These are phyloP conservation scores for Sphenopsis melanotis DNA, from an alignment of 2,797 vertebrate species.

Conservation along the genomic window DNA sequence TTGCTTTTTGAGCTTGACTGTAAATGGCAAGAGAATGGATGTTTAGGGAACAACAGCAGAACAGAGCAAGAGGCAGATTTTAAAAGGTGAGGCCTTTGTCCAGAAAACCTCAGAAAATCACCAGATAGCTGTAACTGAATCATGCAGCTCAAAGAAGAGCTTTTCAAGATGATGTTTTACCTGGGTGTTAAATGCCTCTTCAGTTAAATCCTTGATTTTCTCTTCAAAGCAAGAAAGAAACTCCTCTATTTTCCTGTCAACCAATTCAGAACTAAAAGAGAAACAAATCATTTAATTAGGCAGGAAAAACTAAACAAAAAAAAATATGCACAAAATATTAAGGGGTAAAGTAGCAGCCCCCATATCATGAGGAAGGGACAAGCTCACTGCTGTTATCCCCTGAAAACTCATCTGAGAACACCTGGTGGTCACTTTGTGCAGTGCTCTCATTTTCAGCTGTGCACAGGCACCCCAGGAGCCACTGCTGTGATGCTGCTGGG, in stretches of 20 bases:
- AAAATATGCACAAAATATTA: no score
- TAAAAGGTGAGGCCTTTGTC: not conserved
- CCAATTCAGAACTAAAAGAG: constrained; percentile 85
- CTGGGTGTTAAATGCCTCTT: constrained; percentile 88
- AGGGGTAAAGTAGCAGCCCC: not conserved
- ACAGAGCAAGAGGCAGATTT: not conserved
- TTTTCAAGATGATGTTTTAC: constrained; percentile 34
- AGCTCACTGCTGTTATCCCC: not conserved
- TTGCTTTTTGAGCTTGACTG: not conserved
- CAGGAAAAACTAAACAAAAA: not conserved
- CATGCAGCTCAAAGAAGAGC: not conserved
- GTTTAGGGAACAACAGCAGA: not conserved
- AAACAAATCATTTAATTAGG: not conserved
- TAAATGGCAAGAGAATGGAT: not conserved
- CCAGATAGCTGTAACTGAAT: not conserved
- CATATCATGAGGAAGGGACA: not conserved
- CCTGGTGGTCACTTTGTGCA: not conserved
- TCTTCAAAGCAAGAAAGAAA: constrained; percentile 87
- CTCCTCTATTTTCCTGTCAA: constrained; percentile 91
- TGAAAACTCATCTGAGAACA: no score
- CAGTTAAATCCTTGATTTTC: constrained; percentile 81
- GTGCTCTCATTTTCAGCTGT: not conserved
- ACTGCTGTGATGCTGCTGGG: accelerated
- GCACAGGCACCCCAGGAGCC: not conserved
- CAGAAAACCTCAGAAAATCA: not conserved